Conservation (phyloP, 2,888 invertebrate species). For the Criorhina ranunculi region DNA sequence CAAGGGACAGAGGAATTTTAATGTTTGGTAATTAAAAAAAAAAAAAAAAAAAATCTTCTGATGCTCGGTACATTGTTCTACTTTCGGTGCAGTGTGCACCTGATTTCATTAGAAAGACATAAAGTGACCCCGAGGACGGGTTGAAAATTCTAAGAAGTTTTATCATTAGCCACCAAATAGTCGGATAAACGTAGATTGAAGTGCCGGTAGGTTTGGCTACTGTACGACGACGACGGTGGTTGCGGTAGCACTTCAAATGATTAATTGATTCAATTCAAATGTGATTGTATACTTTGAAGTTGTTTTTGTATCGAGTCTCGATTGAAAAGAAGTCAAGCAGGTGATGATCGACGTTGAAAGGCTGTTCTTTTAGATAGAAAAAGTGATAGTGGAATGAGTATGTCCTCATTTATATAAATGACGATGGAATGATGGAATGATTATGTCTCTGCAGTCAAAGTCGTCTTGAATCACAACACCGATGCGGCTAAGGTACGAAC, state of each 20-base stretch:
- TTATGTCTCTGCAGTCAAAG: no score
- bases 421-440: no score
- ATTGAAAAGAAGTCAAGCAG: no score
- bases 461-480: no score
- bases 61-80: constrained; percentile 1
- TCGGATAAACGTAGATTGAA: background rate
- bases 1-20: background rate
- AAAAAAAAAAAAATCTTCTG: background rate
- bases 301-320: background rate
- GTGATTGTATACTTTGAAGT: background rate
- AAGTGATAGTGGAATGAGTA: no score
- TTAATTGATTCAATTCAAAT: constrained; percentile 18
- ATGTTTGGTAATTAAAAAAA: constrained; percentile 7
- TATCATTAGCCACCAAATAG: background rate
- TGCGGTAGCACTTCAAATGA: constrained; percentile 7
- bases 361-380: no score
- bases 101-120: constrained; percentile 12
- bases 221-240: background rate
- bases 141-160: constrained; percentile 1
- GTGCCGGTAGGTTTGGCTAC: no score
- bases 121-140: background rate
- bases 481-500: no score
- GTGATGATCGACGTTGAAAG: no score
- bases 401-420: no score
- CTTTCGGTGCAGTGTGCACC: background rate